Conservation (phyloP, 2,113 vertebrate genomes). For the Cephalopholis sonnerati region DNA sequence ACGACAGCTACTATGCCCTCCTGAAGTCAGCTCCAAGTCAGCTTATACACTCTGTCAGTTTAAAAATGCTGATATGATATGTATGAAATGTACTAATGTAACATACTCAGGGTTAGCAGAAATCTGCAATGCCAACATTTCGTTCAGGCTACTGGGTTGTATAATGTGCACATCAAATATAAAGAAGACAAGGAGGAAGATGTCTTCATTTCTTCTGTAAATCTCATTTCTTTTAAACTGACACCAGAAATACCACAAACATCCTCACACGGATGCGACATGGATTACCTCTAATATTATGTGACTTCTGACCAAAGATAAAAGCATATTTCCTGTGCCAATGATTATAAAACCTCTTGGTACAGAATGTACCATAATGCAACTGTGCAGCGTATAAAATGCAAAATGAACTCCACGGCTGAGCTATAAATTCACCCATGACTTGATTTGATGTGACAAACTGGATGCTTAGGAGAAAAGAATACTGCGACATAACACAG, state of each 20-base stretch:
- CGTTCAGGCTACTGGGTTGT: background rate
- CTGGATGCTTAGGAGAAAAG: conserved; percentile 57
- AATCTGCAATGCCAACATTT: too few species aligned
- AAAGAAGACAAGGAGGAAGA: background rate
- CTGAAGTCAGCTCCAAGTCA: too few species aligned
- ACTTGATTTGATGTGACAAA: conserved; percentile 75
- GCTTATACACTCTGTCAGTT: too few species aligned
- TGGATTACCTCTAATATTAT: conserved; percentile 17
- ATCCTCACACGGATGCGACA: background rate
- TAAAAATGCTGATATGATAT: too few species aligned
- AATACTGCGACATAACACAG: conserved; percentile 56
- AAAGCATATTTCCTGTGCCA: conserved; percentile 25
- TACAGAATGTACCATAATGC: conserved; percentile 47
- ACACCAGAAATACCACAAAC: background rate
- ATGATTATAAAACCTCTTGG: conserved; percentile 34
- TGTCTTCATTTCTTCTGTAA: background rate
- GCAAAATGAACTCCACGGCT: conserved; percentile 34
- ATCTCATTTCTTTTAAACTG: too few species aligned
- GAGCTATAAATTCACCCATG: conserved; percentile 65
- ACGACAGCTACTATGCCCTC: too few species aligned
- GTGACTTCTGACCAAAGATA: conserved; percentile 27
- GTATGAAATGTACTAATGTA: too few species aligned
- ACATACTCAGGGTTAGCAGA: too few species aligned
- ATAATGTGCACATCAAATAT: background rate
- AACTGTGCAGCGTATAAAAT: conserved; percentile 32